Conservation (phyloP, 2,797 vertebrate genomes). For the Zenarchopterus dispar region DNA sequence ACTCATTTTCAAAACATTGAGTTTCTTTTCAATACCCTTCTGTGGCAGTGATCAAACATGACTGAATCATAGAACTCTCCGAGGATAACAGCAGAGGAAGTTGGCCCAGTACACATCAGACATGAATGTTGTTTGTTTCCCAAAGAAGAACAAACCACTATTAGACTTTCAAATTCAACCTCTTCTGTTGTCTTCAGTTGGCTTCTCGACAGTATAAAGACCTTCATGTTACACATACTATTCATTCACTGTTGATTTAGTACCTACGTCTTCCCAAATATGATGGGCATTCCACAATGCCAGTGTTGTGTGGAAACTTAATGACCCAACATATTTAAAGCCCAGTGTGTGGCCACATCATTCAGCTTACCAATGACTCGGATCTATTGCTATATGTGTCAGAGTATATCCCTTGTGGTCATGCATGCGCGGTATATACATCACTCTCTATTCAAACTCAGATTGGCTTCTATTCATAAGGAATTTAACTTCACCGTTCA, state of each 20-base stretch:
- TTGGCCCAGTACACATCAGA: conserved; percentile 24
- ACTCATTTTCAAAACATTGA: conserved; percentile 27
- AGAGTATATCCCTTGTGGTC: neutral
- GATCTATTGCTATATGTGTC: conserved; percentile 31
- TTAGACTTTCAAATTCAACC: conserved; percentile 36
- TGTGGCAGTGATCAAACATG: conserved; percentile 40
- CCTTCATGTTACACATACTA: conserved; percentile 17
- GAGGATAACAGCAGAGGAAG: conserved; percentile 34
- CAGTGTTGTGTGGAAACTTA: conserved; percentile 57
- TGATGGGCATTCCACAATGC: conserved; percentile 54
- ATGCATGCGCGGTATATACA: conserved; percentile 13
- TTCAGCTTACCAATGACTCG: conserved; percentile 38
- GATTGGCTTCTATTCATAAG: conserved; percentile 28
- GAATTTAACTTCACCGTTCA: conserved; percentile 11
- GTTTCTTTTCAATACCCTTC: conserved; percentile 24
- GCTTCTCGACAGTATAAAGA: neutral
- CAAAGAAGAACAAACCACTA: conserved; percentile 19
- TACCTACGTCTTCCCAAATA: conserved; percentile 38
- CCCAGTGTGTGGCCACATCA: conserved; percentile 56
- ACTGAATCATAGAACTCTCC: conserved; percentile 18
- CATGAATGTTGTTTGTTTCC: conserved; percentile 43
- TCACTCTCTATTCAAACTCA: neutral
- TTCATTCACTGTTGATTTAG: conserved; percentile 16
- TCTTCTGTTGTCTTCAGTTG: conserved; percentile 5
- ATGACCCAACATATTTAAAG: conserved; percentile 55